Percentiles rank a stretch among this genome's conserved stretches.
These are phyloP conservation scores for Chionis minor DNA, from an alignment of 2,113 vertebrate species.

Conservation along the genomic window DNA sequence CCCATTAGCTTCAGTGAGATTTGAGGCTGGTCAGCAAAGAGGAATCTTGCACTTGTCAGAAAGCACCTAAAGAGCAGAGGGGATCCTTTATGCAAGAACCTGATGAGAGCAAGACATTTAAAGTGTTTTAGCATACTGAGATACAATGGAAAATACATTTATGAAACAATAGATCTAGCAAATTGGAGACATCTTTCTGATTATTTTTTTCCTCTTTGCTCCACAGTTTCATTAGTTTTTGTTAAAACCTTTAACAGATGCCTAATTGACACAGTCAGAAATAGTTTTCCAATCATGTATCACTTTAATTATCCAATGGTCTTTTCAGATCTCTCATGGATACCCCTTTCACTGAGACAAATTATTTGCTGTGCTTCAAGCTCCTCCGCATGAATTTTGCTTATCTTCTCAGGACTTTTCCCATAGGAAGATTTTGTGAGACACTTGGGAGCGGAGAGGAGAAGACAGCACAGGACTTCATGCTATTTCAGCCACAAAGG, in stretches of 20 bases:
- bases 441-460: neutral
- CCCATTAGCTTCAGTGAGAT: slow-evolving; percentile 48
- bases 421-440: neutral
- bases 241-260: slow-evolving; percentile 57
- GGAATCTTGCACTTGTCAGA: slow-evolving; percentile 46
- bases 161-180: slow-evolving; percentile 34
- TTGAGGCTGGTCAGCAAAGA: slow-evolving; percentile 16
- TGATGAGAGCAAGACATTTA: slow-evolving; percentile 19
- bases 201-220: neutral
- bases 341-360: neutral
- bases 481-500: neutral
- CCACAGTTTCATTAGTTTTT: slow-evolving; percentile 28
- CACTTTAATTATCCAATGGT: slow-evolving; percentile 11
- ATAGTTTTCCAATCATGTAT: slow-evolving; percentile 37
- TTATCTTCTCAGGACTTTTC: neutral
- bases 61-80: slow-evolving; percentile 51
- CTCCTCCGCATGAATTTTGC: neutral
- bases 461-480: neutral
- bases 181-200: neutral
- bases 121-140: slow-evolving; percentile 51
- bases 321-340: slow-evolving; percentile 25
- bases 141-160: slow-evolving; percentile 33
- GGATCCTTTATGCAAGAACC: slow-evolving; percentile 41
- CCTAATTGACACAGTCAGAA: slow-evolving; percentile 42
- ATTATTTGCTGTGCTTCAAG: slow-evolving; percentile 23